phyloP scores from a whole-genome alignment of 2,888 invertebrate species.

The Stomorhina lunata region DNA sequence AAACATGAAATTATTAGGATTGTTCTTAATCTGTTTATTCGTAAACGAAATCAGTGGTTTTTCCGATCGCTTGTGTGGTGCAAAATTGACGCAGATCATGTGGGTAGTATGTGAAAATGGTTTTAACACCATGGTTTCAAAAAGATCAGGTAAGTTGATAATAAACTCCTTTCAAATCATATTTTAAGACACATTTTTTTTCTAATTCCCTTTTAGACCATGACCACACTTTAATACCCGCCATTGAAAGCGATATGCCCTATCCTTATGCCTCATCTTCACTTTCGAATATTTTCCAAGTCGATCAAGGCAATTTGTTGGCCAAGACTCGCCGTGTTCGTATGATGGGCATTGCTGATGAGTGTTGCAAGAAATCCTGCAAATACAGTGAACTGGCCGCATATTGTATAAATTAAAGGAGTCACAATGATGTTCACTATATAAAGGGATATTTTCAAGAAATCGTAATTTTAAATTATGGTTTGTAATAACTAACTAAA shows the following conservation, averaged over 20 bases:
- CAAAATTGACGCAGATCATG: constrained; percentile 10
- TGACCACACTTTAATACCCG: background rate
- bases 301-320: constrained; percentile 24
- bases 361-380: constrained; percentile 50
- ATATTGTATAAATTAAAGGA: constrained; percentile 31
- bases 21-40: constrained; percentile 2
- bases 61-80: constrained; percentile 17
- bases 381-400: constrained; percentile 7
- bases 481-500: no score
- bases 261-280: background rate
- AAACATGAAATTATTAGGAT: constrained; percentile 10
- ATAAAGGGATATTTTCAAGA: no score
- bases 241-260: background rate
- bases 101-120: constrained; percentile 31
- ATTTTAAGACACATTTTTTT: no score
- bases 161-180: no score
- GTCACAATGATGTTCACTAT: no score
- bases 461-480: no score
- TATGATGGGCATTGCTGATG: constrained; percentile 38
- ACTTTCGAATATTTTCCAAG: constrained; percentile 15
- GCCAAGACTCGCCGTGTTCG: constrained; percentile 38
- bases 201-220: background rate
- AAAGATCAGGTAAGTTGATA: constrained; percentile 36
- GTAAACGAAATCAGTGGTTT: background rate
- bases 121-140: constrained; percentile 32